Percentiles rank a stretch among this genome's conserved stretches.
phyloP scores from a whole-genome alignment of 2,113 vertebrate genomes.

The Rhabdomys dilectus region DNA sequence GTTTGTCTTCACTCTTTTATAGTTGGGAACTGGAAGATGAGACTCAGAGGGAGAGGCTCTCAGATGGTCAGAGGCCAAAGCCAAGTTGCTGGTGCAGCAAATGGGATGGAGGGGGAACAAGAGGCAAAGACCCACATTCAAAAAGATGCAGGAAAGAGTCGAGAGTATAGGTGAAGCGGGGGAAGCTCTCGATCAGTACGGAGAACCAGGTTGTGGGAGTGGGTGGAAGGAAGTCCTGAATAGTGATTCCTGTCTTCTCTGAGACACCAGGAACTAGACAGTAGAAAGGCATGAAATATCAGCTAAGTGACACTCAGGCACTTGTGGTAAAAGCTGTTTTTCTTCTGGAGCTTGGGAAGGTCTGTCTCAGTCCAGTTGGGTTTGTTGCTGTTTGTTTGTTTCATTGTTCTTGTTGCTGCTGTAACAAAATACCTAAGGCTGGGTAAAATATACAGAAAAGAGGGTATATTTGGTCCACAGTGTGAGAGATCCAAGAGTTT shows the following conservation, averaged over 20 bases:
- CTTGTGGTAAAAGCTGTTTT: background rate
- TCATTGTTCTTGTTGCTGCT: background rate
- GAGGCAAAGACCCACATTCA: background rate
- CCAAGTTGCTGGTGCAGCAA: background rate
- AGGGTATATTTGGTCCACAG: background rate
- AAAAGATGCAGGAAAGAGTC: background rate
- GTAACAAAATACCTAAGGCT: background rate
- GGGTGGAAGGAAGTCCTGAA: background rate
- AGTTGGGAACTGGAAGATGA: background rate
- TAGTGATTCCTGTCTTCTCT: background rate
- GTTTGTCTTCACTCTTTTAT: background rate
- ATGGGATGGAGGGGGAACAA: background rate
- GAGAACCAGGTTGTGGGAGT: background rate
- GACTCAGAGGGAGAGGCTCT: background rate
- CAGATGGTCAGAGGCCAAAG: background rate
- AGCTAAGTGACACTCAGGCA: background rate
- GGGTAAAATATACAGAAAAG: background rate
- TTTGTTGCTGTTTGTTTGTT: background rate
- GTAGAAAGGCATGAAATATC: background rate
- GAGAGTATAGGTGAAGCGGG: background rate
- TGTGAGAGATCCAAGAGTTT: background rate
- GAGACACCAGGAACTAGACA: background rate
- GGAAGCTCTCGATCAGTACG: background rate
- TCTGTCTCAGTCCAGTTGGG: background rate
- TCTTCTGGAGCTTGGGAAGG: background rate